These are phyloP conservation scores for Philypnodon macrostomus DNA, from an alignment of 2,797 vertebrate species.

Conservation along the genomic window DNA sequence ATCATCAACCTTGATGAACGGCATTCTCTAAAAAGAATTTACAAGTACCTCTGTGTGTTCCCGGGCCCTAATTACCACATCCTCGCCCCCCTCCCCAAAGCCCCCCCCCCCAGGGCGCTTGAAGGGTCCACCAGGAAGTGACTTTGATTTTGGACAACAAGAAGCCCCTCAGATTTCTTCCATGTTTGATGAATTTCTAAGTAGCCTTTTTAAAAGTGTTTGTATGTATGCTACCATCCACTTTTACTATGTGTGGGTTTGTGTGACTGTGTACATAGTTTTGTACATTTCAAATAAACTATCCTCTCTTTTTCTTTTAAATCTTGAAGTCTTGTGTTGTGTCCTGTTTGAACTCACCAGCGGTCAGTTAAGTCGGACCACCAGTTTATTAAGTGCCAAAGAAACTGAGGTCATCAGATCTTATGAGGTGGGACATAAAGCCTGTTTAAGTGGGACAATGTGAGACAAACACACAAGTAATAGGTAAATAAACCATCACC, in stretches of 20 bases:
- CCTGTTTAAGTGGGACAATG: no score
- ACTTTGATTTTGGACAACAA: constrained; percentile 65
- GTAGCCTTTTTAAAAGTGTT: constrained; percentile 60
- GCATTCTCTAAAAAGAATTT: constrained; percentile 75
- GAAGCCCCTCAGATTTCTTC: constrained; percentile 49
- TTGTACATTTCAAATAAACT: constrained; percentile 95
- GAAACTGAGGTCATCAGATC: neutral
- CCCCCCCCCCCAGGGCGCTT: constrained; percentile 43
- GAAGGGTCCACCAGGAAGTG: constrained; percentile 57
- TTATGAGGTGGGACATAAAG: no score
- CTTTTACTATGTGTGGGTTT: constrained; percentile 64
- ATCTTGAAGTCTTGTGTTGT: constrained; percentile 39
- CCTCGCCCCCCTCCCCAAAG: constrained; percentile 20
- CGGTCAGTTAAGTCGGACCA: constrained; percentile 35
- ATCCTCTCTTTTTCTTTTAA: constrained; percentile 71
- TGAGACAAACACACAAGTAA: no score
- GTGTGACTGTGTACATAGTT: constrained; percentile 82
- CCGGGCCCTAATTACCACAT: constrained; percentile 69
- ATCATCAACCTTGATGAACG: constrained; percentile 51
- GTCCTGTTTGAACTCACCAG: constrained; percentile 56
- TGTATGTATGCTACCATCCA: constrained; percentile 59
- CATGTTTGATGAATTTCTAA: constrained; percentile 63
- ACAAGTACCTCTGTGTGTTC: constrained; percentile 73
- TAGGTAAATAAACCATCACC: no score
- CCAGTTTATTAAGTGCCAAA: constrained; percentile 2